These are phyloP conservation scores for Dynastes grantii DNA, from an alignment of 2,888 invertebrate species.

Conservation along the genomic window DNA sequence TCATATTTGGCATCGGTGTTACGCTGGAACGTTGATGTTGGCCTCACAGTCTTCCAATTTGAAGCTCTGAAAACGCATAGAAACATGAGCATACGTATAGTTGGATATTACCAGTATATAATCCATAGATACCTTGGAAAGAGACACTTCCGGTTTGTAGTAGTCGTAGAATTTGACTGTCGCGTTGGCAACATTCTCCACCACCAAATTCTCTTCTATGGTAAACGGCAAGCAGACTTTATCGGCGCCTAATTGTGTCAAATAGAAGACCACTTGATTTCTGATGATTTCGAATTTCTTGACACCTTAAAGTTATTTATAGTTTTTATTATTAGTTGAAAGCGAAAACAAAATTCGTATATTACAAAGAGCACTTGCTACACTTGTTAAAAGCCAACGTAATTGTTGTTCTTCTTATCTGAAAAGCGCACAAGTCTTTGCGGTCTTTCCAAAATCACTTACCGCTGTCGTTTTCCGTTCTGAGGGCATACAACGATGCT, in stretches of 20 bases:
- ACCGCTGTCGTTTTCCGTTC: conserved; percentile 6
- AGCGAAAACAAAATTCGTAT: not conserved
- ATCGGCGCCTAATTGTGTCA: conserved; percentile 71
- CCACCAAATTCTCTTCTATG: conserved; percentile 70
- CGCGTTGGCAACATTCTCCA: conserved; percentile 73
- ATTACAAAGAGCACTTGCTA: no score
- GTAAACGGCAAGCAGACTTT: conserved; percentile 71
- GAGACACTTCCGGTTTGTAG: conserved; percentile 73
- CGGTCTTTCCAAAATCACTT: not conserved
- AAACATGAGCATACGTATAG: not conserved
- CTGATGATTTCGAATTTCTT: conserved; percentile 73
- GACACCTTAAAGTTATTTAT: conserved; percentile 66
- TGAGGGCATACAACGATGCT: conserved; percentile 70
- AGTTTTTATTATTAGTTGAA: conserved; percentile 43
- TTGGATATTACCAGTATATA: not conserved
- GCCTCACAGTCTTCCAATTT: conserved; percentile 17
- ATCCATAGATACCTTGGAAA: conserved; percentile 70
- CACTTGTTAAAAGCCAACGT: no score
- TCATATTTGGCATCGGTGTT: not conserved
- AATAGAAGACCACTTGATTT: conserved; percentile 72
- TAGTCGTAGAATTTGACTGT: conserved; percentile 77
- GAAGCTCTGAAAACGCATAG: conserved; percentile 23
- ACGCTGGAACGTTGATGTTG: not conserved
- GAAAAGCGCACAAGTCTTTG: not conserved
- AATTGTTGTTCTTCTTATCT: no score